Evolutionary conservation across 2,113 vertebrate species (phyloP).

Genomic region (Apodemus sylvaticus): DNA sequence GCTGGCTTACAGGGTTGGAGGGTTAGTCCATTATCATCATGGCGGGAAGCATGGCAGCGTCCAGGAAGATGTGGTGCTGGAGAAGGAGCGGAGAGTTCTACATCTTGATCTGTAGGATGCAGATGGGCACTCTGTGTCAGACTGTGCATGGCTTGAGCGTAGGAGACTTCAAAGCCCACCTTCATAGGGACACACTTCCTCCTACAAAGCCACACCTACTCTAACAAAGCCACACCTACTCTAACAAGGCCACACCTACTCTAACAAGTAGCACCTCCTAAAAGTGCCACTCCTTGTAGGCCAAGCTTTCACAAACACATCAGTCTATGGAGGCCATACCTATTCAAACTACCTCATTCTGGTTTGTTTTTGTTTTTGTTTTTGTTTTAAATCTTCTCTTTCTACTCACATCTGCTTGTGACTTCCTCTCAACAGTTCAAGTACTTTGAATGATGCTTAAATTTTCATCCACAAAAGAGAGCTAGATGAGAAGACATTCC

Average conservation of each 20-base stretch:
- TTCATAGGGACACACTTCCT: background rate
- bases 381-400: background rate
- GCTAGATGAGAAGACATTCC: background rate
- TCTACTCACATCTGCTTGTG: background rate
- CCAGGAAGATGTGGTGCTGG: background rate
- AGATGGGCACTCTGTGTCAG: background rate
- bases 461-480: background rate
- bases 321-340: too few relatives aligned
- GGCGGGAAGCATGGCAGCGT: background rate
- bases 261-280: background rate
- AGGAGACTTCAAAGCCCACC: background rate
- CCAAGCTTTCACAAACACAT: too few relatives aligned
- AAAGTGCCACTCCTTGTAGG: background rate
- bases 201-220: background rate
- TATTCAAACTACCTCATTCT: too few relatives aligned
- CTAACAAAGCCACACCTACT: background rate
- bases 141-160: background rate
- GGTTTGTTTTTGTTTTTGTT: too few relatives aligned
- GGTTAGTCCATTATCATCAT: background rate
- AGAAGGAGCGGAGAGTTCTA: background rate
- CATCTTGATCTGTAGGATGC: background rate
- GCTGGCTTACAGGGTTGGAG: background rate
- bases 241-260: background rate
- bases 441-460: conserved; percentile 17
- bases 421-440: background rate